phyloP scores from a whole-genome alignment of 2,888 invertebrate genomes.

The Cloeon dipterum region DNA sequence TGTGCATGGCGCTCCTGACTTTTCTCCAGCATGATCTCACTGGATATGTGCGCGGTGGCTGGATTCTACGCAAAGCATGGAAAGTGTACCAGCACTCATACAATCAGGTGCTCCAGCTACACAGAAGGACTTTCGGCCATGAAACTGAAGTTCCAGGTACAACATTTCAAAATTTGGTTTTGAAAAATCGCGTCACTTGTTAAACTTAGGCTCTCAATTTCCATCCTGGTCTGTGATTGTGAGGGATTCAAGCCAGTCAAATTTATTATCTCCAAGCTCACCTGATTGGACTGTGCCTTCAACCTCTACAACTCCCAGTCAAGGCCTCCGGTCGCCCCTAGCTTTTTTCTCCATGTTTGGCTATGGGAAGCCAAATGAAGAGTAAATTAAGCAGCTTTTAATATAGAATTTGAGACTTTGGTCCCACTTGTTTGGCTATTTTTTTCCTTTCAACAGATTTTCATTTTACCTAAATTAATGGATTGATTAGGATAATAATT shows the following conservation, averaged over 20 bases:
- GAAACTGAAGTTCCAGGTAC: constrained; percentile 12
- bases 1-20: constrained; percentile 36
- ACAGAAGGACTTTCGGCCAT: constrained; percentile 23
- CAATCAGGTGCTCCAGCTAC: constrained; percentile 27
- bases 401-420: neutral
- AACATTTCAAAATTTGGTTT: constrained; percentile 1
- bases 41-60: constrained; percentile 35
- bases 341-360: constrained; percentile 13
- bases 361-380: constrained; percentile 6
- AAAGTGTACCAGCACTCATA: constrained; percentile 40
- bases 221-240: constrained; percentile 11
- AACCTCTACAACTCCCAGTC: constrained; percentile 7
- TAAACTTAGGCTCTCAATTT: constrained; percentile 11
- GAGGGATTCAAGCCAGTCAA: constrained; percentile 6
- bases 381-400: neutral
- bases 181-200: neutral
- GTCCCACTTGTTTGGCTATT: too few relatives aligned
- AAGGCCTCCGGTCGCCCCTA: constrained; percentile 8
- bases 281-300: constrained; percentile 15
- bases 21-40: constrained; percentile 39
- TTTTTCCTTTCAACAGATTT: too few relatives aligned
- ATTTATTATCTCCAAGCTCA: constrained; percentile 7
- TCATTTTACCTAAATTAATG: too few relatives aligned
- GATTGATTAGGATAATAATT: too few relatives aligned
- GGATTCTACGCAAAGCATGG: constrained; percentile 44